Evolutionary conservation across 2,888 invertebrate species (phyloP), one percentile per base, ranked within the genome.

Genomic region (Gibbula magus): DNA sequence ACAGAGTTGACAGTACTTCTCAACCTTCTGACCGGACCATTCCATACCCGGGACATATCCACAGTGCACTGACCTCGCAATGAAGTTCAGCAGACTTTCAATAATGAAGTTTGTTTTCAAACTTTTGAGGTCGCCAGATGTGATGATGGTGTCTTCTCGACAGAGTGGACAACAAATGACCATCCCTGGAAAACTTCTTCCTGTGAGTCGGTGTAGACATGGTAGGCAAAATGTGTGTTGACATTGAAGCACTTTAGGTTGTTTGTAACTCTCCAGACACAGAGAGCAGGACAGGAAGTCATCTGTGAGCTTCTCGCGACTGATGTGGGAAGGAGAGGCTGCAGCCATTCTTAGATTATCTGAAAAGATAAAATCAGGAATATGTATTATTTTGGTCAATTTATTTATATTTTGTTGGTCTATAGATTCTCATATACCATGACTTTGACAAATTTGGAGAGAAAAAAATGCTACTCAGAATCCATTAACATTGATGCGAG

Each of bases 141-240:
- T 80, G 25, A 85, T 77, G 13, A 74, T 18, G 5, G 81, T 79
- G 5, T 74, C 29, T 53, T 83, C 81, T 51, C 82, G 82, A 75
- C 85, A 85, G 22, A 85, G n/a, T 5, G 85, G 85, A 20, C 85
- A 85, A 0, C 79, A 73, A 20, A 79, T 76, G 7, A 80, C 13
- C 51, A 77, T 73, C 10, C 52, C 32, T 13, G 75, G 56, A 4
- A 79, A 78, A 7, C 52, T 61, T 16, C 78, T 52, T 20, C 73
- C 53, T 13, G 66, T 77, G 18, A 84, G 61, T 35, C 66, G 52
- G 56, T 79, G 74, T 29, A 85, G 67, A 76, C 85, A 85, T 2
- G 22, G 51, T 1, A 83, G 77, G 52, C 85, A 85, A 76, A 84
- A 85, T 3, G 85, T 85, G 70, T 85, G 85, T 75, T 85, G 85